A percentile compares a stretch with the other conserved stretches of the same genome.
phyloP scores from a whole-genome alignment of 1,140 invertebrate species.

The Aradophagus sp. region DNA sequence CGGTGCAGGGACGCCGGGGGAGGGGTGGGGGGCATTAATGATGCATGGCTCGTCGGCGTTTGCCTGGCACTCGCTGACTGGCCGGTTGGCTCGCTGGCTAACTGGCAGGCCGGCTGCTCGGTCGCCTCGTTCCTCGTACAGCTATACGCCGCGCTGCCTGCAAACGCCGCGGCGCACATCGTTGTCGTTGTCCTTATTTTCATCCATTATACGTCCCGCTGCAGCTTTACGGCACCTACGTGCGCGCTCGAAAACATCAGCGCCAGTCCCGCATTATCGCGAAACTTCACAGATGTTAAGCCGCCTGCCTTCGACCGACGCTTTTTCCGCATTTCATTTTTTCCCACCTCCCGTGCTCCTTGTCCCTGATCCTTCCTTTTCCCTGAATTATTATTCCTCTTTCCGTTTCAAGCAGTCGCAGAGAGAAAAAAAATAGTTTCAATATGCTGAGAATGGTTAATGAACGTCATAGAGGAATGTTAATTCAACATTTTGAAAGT shows the following conservation, averaged over 20 bases:
- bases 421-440: too few relatives aligned
- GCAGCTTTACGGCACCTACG: conserved; percentile 58
- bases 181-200: conserved; percentile 64
- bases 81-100: conserved; percentile 58
- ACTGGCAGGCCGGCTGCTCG: conserved; percentile 47
- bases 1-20: conserved; percentile 31
- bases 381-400: too few relatives aligned
- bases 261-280: conserved; percentile 40
- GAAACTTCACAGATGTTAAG: conserved; percentile 50
- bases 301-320: conserved; percentile 5
- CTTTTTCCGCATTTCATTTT: conserved; percentile 6
- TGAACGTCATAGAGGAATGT: too few relatives aligned
- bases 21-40: conserved; percentile 61
- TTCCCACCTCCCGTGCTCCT: neutral
- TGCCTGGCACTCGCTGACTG: conserved; percentile 63
- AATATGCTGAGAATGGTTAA: too few relatives aligned
- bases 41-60: conserved; percentile 65
- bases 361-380: too few relatives aligned
- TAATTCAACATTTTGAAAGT: too few relatives aligned
- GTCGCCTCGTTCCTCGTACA: conserved; percentile 54
- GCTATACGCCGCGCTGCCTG: conserved; percentile 49
- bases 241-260: conserved; percentile 54
- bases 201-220: conserved; percentile 55
- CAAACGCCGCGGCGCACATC: conserved; percentile 59
- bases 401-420: too few relatives aligned